Conservation (phyloP, 2,888 invertebrate genomes). For the Epirrhoe tristata region DNA sequence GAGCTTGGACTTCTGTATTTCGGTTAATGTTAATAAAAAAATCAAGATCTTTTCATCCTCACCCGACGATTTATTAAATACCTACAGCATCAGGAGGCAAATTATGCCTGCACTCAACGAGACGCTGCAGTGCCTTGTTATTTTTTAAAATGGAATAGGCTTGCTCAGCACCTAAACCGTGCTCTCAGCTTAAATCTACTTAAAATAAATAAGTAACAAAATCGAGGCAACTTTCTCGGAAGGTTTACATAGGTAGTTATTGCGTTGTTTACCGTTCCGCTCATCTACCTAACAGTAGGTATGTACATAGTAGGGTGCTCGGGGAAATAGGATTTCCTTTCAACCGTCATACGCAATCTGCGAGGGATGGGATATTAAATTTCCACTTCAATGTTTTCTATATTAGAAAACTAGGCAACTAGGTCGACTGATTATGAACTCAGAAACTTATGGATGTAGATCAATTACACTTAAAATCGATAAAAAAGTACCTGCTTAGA, state of each 20-base stretch:
- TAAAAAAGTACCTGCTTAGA: neutral
- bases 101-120: no score
- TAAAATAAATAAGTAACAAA: neutral
- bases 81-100: no score
- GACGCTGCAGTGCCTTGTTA: no score
- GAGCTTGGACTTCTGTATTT: no score
- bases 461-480: neutral
- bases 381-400: slow-evolving; percentile 17
- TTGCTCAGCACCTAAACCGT: no score
- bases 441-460: neutral
- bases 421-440: slow-evolving; percentile 7
- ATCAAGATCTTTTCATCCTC: no score
- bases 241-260: neutral
- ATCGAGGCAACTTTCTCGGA: neutral
- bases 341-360: slow-evolving; percentile 24
- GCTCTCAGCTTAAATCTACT: no score
- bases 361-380: slow-evolving; percentile 25
- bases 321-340: slow-evolving; percentile 22
- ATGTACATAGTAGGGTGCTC: slow-evolving; percentile 4
- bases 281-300: slow-evolving; percentile 1
- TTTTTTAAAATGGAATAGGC: no score
- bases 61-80: no score
- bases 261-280: slow-evolving; percentile 7
- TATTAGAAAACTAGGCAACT: slow-evolving; percentile 16
- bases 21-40: no score